Base-by-base conservation (phyloP, 2,113 vertebrate species). In the Sceloporus tristichus region DNA sequence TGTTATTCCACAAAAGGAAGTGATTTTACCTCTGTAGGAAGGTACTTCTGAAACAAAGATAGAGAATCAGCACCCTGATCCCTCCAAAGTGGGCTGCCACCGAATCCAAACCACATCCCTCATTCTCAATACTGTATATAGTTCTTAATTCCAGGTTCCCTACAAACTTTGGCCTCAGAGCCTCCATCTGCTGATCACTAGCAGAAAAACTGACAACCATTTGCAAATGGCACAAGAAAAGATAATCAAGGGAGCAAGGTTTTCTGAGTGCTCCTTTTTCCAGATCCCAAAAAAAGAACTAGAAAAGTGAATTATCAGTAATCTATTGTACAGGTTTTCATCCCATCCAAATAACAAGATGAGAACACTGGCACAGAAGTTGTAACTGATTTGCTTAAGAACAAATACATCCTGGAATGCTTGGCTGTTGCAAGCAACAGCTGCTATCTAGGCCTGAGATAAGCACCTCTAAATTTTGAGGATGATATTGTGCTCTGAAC, bases 381-480 rank as follows among this genome's bases (percentile, higher is more conserved):
- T 42, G 54, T 27, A 29, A 27, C 4, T 16, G 8, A 34, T 82
- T 10, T 38, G 38, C 21, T 77, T 75, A 76, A 1, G 54, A 27
- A 4, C 48, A 48, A 75, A 82, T 23, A 66, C 54, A 82, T 66
- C 71, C 56, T 54, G 40, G 40, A 82, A 66, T 82, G 59, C 48
- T 75, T 75, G 38, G 79, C 53, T 76, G 16, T 65, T 75, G 48
- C 34, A 87, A 38, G 40, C 71, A 82, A 76, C 56, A 34, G 9
- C 40, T 76, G 79, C 56, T 66, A 65, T 25, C 79, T 75, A 18
- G 14, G 25, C 18, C 56, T 75, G 38, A 76, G 40, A 62, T 87
- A 75, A 87, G 79, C 53, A n/a, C 71, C 68, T 76, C 34, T 34
- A 81, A 82, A 75, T 73, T 23, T 62, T 62, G 56, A 82, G 74